Percentiles rank a stretch among this genome's conserved stretches.
These are phyloP conservation scores for Conchocele bisecta DNA, from an alignment of 2,888 invertebrate species.

Conservation along the genomic window DNA sequence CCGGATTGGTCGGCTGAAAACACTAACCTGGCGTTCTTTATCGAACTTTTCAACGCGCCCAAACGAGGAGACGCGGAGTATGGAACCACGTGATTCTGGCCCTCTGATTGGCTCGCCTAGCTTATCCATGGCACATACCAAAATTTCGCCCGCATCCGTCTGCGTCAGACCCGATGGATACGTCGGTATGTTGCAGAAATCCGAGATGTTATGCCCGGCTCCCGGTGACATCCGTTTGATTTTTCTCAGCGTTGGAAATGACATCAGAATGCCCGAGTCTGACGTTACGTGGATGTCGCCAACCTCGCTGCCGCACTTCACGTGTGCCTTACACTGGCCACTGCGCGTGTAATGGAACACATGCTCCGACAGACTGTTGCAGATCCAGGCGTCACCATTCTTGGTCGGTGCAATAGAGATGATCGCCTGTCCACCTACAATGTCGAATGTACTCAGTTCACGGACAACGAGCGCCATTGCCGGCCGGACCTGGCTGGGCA, in stretches of 20 bases:
- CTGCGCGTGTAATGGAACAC: slow-evolving; percentile 50
- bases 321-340: slow-evolving; percentile 43
- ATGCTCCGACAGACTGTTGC: slow-evolving; percentile 56
- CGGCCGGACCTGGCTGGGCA: slow-evolving; percentile 54
- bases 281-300: slow-evolving; percentile 52
- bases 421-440: slow-evolving; percentile 54
- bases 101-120: slow-evolving; percentile 44
- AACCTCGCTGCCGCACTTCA: slow-evolving; percentile 50
- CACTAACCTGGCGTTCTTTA: slow-evolving; percentile 36
- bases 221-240: slow-evolving; percentile 46
- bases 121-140: slow-evolving; percentile 60
- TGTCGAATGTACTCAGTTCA: slow-evolving; percentile 49
- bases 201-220: slow-evolving; percentile 48
- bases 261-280: slow-evolving; percentile 54
- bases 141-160: slow-evolving; percentile 52
- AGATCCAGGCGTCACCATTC: slow-evolving; percentile 57
- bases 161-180: slow-evolving; percentile 52
- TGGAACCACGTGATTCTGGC: slow-evolving; percentile 49
- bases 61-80: slow-evolving; percentile 46
- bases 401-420: slow-evolving; percentile 54
- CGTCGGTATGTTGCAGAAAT: slow-evolving; percentile 46
- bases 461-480: slow-evolving; percentile 55
- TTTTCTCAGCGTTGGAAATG: slow-evolving; percentile 54
- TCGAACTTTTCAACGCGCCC: slow-evolving; percentile 54
- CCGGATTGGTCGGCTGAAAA: slow-evolving; percentile 54